Evolutionary conservation across 2,888 invertebrate genomes (phyloP).

Genomic region (Caenorhabditis panamensis): DNA sequence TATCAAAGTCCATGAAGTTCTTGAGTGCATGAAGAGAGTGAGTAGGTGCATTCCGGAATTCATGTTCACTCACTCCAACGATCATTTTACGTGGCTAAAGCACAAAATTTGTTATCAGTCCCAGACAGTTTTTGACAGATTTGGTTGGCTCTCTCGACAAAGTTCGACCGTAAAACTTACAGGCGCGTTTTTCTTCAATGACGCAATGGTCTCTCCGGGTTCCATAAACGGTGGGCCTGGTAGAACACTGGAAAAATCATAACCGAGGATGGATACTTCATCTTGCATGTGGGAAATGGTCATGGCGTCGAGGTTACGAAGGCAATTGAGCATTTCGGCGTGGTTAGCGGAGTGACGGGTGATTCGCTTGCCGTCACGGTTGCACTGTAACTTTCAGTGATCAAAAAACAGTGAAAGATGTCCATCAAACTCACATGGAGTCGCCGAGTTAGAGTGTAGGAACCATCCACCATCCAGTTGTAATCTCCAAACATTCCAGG

Average conservation of each 20-base stretch:
- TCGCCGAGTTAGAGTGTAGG: constrained; percentile 10
- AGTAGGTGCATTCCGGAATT: constrained; percentile 11
- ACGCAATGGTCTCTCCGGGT: constrained; percentile 3
- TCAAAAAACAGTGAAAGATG: background rate
- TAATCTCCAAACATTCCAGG: constrained; percentile 22
- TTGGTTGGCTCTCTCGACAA: background rate
- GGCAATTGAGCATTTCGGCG: constrained; percentile 24
- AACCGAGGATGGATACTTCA: background rate
- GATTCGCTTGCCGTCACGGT: background rate
- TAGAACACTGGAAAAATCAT: constrained; percentile 19
- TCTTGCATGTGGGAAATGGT: constrained; percentile 15
- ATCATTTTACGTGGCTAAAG: constrained; percentile 34
- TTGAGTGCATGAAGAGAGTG: constrained; percentile 3
- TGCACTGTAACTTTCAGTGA: constrained; percentile 4
- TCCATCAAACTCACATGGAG: constrained; percentile 5
- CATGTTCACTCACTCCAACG: constrained; percentile 22
- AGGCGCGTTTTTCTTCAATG: constrained; percentile 15
- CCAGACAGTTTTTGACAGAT: background rate
- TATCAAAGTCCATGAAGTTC: constrained; percentile 21
- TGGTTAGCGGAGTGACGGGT: background rate
- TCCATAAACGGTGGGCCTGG: constrained; percentile 33
- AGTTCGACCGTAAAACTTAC: no score
- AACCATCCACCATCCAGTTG: constrained; percentile 21
- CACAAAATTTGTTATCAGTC: background rate
- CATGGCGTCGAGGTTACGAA: constrained; percentile 9